Conservation (phyloP, 2,888 invertebrate genomes). For the Koerneria pararmatus region DNA sequence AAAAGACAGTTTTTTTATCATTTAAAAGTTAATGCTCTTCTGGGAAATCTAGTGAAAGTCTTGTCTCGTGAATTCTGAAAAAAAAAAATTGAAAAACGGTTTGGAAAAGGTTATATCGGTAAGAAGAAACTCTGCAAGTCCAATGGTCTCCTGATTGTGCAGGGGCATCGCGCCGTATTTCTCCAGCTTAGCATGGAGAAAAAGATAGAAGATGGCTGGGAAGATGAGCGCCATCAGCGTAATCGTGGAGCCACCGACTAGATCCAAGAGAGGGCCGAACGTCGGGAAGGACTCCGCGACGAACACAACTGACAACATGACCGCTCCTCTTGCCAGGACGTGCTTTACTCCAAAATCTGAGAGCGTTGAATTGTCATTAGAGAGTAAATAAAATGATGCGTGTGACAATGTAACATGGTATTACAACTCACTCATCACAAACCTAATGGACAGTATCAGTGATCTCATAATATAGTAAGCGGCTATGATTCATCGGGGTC, state of each 20-base stretch:
- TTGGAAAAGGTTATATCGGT: not conserved
- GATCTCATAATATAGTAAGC: no score
- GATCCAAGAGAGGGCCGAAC: slow-evolving; percentile 18
- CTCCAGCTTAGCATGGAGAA: slow-evolving; percentile 33
- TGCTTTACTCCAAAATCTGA: slow-evolving; percentile 1
- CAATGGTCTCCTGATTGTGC: no score
- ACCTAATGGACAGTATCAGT: no score
- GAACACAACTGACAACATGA: not conserved
- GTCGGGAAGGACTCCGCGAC: slow-evolving; percentile 1
- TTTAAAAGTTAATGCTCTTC: no score
- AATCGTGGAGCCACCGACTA: slow-evolving; percentile 39
- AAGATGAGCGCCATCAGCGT: slow-evolving; percentile 52
- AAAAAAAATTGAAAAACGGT: no score
- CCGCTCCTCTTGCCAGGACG: not conserved
- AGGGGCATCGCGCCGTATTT: slow-evolving; percentile 37
- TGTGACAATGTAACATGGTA: no score
- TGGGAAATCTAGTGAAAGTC: no score
- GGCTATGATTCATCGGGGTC: no score
- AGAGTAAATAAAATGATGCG: no score
- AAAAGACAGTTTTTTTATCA: no score
- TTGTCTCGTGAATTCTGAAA: not conserved
- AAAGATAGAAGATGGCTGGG: slow-evolving; percentile 50
- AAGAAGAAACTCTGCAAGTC: not conserved
- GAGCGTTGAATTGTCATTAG: not conserved
- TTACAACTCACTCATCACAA: no score